Conservation (phyloP, 2,797 vertebrate genomes). For the Paramormyrops hopkinsi region DNA sequence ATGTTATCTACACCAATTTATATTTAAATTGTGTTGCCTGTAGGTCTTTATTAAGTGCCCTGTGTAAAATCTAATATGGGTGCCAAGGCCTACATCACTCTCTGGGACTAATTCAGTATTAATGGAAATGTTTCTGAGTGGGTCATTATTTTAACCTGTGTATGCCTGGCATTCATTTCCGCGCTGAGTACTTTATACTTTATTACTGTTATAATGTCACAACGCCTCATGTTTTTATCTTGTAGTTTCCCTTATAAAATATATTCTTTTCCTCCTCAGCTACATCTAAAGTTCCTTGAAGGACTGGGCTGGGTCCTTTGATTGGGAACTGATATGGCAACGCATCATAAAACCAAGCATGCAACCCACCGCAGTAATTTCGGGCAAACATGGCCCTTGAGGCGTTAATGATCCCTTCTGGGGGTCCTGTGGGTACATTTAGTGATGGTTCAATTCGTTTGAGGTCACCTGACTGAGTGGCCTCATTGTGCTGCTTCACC, state of each 20-base stretch:
- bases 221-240: background rate
- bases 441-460: background rate
- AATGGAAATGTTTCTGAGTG: conserved; percentile 5
- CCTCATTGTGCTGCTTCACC: background rate
- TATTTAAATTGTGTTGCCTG: conserved; percentile 11
- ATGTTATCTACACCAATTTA: conserved; percentile 12
- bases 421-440: background rate
- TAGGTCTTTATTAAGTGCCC: conserved; percentile 3
- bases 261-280: background rate
- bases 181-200: background rate
- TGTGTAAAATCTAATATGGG: conserved; percentile 2
- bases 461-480: background rate
- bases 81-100: background rate
- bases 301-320: background rate
- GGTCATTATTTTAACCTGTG: background rate
- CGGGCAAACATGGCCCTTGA: background rate
- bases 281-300: background rate
- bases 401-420: background rate
- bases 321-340: background rate
- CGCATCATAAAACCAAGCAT: background rate
- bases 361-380: background rate
- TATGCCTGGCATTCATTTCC: conserved; percentile 17
- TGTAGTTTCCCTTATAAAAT: background rate
- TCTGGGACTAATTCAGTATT: conserved; percentile 9
- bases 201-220: background rate